Evolutionary conservation across 64 coral and sea anemone species (phyloP).

Genomic region (Acropora tenuis): DNA sequence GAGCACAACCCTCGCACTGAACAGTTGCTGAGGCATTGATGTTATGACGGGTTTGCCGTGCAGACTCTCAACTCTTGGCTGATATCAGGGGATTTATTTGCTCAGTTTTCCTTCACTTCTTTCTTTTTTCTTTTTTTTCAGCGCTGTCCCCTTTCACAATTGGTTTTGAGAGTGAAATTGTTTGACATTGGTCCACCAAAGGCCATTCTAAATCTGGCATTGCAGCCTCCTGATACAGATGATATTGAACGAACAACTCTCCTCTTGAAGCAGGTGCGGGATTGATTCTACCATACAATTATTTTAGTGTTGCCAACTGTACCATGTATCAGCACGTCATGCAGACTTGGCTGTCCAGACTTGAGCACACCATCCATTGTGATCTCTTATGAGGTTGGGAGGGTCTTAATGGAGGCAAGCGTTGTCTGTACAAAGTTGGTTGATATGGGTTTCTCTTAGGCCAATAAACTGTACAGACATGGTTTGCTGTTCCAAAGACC

Average conservation of each 20-base stretch:
- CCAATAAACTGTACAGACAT: no score
- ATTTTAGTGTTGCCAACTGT: no score
- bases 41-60: no score
- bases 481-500: no score
- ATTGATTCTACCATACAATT: neutral
- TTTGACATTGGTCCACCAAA: conserved; percentile 88
- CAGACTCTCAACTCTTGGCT: neutral
- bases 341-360: neutral
- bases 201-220: conserved; percentile 82
- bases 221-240: conserved; percentile 89
- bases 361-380: no score
- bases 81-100: neutral
- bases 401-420: no score
- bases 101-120: neutral
- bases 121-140: neutral
- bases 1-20: no score
- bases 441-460: no score
- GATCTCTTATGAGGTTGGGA: no score
- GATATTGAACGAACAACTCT: conserved; percentile 92
- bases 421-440: no score
- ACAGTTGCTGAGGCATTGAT: no score
- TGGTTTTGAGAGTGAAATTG: conserved; percentile 89
- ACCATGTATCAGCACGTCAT: neutral
- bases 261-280: conserved; percentile 89
- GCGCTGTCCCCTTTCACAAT: conserved; percentile 83